Evolutionary conservation across 2,888 invertebrate genomes (phyloP).

Genomic region (Tinea pellionella): DNA sequence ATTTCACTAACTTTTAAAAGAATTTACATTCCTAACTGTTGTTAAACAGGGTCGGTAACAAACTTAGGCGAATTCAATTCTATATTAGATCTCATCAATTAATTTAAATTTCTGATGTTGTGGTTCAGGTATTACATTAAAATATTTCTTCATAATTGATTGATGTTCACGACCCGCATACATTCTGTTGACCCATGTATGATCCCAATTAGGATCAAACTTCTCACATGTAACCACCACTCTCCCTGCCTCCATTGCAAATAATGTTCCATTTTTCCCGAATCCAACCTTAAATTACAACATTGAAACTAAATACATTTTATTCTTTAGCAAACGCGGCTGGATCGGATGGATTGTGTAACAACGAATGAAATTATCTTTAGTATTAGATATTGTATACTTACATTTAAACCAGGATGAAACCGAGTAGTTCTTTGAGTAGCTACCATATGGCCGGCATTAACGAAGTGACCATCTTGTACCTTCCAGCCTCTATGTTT

Average conservation of each 20-base stretch:
- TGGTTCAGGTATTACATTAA: slow-evolving; percentile 82
- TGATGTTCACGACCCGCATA: slow-evolving; percentile 74
- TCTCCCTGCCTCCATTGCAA: slow-evolving; percentile 82
- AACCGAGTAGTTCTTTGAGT: slow-evolving; percentile 77
- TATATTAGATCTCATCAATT: slow-evolving; percentile 74
- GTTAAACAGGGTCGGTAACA: too few species aligned
- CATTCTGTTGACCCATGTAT: slow-evolving; percentile 76
- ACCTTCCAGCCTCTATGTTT: slow-evolving; percentile 84
- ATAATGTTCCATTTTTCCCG: slow-evolving; percentile 81
- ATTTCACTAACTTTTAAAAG: too few species aligned
- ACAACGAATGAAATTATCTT: too few species aligned
- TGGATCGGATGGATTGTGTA: too few species aligned
- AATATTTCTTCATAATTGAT: slow-evolving; percentile 85
- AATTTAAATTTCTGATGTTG: slow-evolving; percentile 84
- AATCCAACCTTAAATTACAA: slow-evolving; percentile 80
- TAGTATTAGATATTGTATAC: slow-evolving; percentile 20
- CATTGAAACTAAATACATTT: too few species aligned
- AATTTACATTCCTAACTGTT: too few species aligned
- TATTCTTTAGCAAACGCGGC: too few species aligned
- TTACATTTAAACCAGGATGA: slow-evolving; percentile 84
- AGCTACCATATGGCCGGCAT: slow-evolving; percentile 75
- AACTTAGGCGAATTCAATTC: too few species aligned
- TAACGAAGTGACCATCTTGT: slow-evolving; percentile 76
- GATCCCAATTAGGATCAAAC: slow-evolving; percentile 81
- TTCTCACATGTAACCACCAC: slow-evolving; percentile 87